Evolutionary conservation across 2,888 invertebrate species (phyloP).

Genomic region (Drosophila nr. fundita): DNA sequence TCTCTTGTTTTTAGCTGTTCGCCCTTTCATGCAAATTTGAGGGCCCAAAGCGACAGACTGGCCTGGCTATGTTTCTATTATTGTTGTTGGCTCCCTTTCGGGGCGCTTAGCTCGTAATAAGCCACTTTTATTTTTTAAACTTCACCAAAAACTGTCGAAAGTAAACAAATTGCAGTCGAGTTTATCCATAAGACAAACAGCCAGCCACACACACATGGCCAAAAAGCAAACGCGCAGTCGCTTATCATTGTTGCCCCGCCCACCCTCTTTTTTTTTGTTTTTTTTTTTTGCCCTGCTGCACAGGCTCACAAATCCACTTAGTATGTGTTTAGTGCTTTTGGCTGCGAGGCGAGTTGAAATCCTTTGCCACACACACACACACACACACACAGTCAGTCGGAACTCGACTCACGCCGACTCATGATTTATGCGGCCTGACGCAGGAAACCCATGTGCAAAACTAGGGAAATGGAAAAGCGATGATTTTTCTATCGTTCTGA

Average conservation of each 20-base stretch:
- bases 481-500: constrained; percentile 69
- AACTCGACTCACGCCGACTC: constrained; percentile 38
- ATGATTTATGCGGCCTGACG: constrained; percentile 55
- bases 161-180: constrained; percentile 79
- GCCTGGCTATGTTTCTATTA: constrained; percentile 7
- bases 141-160: constrained; percentile 75
- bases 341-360: constrained; percentile 5
- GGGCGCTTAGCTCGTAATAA: constrained; percentile 74
- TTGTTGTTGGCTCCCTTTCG: constrained; percentile 3
- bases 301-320: constrained; percentile 74
- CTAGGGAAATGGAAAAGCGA: neutral
- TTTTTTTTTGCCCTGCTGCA: constrained; percentile 11
- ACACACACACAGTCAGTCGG: constrained; percentile 1
- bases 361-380: neutral
- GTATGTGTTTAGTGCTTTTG: constrained; percentile 65
- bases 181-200: constrained; percentile 60
- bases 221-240: constrained; percentile 24
- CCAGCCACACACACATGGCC: constrained; percentile 13
- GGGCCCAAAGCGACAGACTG: constrained; percentile 13
- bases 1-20: constrained; percentile 18
- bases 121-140: constrained; percentile 62
- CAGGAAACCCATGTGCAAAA: constrained; percentile 6
- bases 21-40: constrained; percentile 66
- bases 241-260: constrained; percentile 68
- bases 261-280: constrained; percentile 4